Conservation (phyloP, 2,888 invertebrate species). For the Brachypterus glaber region DNA sequence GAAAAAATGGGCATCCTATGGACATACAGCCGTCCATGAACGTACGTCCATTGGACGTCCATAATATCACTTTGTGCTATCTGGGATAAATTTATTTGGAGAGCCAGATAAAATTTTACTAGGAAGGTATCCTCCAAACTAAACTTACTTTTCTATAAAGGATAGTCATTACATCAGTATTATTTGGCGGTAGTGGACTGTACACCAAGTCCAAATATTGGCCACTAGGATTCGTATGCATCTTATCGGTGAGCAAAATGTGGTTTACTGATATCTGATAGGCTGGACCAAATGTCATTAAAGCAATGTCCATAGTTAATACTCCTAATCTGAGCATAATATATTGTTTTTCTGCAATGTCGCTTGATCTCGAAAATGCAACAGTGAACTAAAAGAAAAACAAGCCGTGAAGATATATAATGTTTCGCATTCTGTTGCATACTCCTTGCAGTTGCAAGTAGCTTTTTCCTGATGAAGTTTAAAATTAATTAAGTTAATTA, state of each 20-base stretch:
- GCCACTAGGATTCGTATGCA: slow-evolving; percentile 63
- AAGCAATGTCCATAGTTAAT: slow-evolving; percentile 61
- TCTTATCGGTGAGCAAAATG: slow-evolving; percentile 61
- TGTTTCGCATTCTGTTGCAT: too few species aligned
- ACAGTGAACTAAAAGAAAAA: slow-evolving; percentile 48
- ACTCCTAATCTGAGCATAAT: slow-evolving; percentile 61
- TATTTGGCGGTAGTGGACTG: slow-evolving; percentile 45
- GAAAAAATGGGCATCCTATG: too few species aligned
- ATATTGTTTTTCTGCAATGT: slow-evolving; percentile 61
- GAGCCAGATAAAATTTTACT: too few species aligned
- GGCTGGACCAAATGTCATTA: slow-evolving; percentile 71
- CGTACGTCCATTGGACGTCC: too few species aligned
- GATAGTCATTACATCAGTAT: slow-evolving; percentile 57
- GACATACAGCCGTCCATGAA: too few species aligned
- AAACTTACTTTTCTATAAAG: slow-evolving; percentile 62
- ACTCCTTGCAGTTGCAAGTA: too few species aligned
- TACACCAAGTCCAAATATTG: slow-evolving; percentile 67
- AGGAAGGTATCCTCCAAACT: too few species aligned
- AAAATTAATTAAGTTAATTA: background rate
- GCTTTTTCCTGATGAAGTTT: too few species aligned
- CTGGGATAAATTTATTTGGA: too few species aligned
- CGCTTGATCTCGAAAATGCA: slow-evolving; percentile 54
- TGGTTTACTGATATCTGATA: slow-evolving; percentile 60
- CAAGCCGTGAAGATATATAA: too few species aligned
- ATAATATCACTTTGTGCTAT: too few species aligned